Conservation (phyloP, 2,888 invertebrate genomes). For the Lydus trimaculatus region DNA sequence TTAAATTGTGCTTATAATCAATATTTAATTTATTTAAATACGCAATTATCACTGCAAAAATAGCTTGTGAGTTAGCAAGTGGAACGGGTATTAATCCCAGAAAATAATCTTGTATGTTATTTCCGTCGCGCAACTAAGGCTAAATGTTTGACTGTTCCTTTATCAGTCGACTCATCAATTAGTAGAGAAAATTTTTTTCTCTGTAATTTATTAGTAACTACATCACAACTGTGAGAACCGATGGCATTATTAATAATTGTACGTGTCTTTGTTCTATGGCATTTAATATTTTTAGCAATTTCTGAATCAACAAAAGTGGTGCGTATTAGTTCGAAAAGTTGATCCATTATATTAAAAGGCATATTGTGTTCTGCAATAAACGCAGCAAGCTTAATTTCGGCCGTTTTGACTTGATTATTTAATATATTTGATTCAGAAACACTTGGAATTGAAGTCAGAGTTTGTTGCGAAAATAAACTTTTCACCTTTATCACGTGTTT, state of each 20-base stretch:
- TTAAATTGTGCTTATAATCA: not conserved
- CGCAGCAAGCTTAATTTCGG: constrained; percentile 30
- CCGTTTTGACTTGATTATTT: constrained; percentile 14
- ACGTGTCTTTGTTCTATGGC: constrained; percentile 31
- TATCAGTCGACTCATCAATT: constrained; percentile 42
- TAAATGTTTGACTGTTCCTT: no score
- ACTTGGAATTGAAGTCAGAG: no score
- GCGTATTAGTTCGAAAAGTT: constrained; percentile 25
- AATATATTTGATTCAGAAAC: not conserved
- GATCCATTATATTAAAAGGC: constrained; percentile 36
- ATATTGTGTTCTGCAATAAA: constrained; percentile 38
- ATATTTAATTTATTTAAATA: no score
- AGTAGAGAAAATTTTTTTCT: constrained; percentile 35
- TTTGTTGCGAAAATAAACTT: no score
- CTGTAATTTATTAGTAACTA: constrained; percentile 23
- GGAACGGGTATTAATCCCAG: no score
- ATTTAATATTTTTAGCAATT: constrained; percentile 35
- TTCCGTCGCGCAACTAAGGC: no score
- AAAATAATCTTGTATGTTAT: no score
- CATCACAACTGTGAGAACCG: constrained; percentile 19
- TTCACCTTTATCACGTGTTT: no score
- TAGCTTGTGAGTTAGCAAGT: no score
- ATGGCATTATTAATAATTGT: constrained; percentile 28
- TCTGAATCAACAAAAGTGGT: constrained; percentile 32
- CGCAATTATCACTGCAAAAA: no score